phyloP scores from a whole-genome alignment of 92 coral and sea anemone genomes.

The Ricordea florida region DNA sequence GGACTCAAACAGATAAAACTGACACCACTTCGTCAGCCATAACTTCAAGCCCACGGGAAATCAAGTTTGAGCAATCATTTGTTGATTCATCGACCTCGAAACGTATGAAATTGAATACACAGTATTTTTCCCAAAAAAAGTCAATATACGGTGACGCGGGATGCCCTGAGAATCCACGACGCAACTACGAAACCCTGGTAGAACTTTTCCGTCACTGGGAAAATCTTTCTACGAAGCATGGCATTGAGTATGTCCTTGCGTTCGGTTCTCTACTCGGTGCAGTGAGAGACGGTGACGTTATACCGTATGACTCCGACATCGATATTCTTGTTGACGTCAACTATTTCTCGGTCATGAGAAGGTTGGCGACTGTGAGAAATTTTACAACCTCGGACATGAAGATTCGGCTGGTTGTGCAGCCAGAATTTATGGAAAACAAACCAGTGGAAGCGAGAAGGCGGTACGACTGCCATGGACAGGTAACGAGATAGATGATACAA shows the following conservation, averaged over 20 bases:
- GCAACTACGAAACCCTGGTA: constrained; percentile 21
- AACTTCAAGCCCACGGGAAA: no score
- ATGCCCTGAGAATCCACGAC: constrained; percentile 62
- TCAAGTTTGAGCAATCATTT: no score
- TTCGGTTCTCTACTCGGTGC: constrained; percentile 80
- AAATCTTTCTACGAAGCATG: constrained; percentile 52
- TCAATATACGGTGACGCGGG: constrained; percentile 50
- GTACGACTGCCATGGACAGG: constrained; percentile 79
- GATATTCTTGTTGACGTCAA: constrained; percentile 68
- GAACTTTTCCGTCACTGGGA: constrained; percentile 73
- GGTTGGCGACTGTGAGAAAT: constrained; percentile 49
- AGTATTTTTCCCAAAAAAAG: neutral
- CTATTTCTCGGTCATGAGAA: constrained; percentile 46
- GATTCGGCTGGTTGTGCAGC: constrained; percentile 82
- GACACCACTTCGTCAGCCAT: no score
- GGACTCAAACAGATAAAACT: no score
- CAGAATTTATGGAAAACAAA: constrained; percentile 53
- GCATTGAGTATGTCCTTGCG: constrained; percentile 73
- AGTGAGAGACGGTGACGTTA: constrained; percentile 72
- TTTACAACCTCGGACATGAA: constrained; percentile 56
- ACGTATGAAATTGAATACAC: neutral
- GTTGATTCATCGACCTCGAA: neutral
- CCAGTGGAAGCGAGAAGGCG: constrained; percentile 61
- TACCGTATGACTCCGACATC: constrained; percentile 87
- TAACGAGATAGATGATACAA: neutral